Percentiles rank a stretch among this genome's conserved stretches.
These are phyloP conservation scores for Eupeodes latifasciatus DNA, from an alignment of 2,888 invertebrate genomes.

Conservation along the genomic window DNA sequence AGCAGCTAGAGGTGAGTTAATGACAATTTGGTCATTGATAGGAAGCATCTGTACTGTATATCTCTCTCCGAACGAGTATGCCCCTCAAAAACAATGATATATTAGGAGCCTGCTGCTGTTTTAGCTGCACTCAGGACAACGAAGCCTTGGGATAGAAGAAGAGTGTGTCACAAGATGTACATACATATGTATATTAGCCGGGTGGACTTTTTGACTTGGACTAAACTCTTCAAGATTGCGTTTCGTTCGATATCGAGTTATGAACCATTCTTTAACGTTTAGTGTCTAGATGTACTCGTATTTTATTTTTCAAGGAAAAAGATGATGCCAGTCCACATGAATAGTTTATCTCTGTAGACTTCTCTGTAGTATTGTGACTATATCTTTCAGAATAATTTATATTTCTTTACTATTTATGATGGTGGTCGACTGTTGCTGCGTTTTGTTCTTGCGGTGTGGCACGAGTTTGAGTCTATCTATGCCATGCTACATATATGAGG, in stretches of 20 bases:
- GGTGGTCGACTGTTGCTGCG: slow-evolving; percentile 63
- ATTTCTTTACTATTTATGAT: slow-evolving; percentile 63
- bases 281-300: background rate
- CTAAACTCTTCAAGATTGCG: slow-evolving; percentile 6
- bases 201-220: slow-evolving; percentile 42
- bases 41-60: slow-evolving; percentile 60
- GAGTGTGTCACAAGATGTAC: background rate
- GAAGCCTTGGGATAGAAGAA: slow-evolving; percentile 38
- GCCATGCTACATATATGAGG: slow-evolving; percentile 31
- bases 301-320: slow-evolving; percentile 22
- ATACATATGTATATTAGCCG: background rate
- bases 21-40: slow-evolving; percentile 42
- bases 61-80: background rate
- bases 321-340: slow-evolving; percentile 13
- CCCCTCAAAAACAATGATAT: slow-evolving; percentile 24
- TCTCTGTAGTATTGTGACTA: slow-evolving; percentile 35
- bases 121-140: slow-evolving; percentile 1
- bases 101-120: slow-evolving; percentile 47
- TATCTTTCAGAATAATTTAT: slow-evolving; percentile 67
- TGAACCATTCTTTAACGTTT: slow-evolving; percentile 7
- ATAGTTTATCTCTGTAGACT: slow-evolving; percentile 10
- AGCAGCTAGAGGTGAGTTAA: slow-evolving; percentile 28
- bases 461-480: slow-evolving; percentile 43
- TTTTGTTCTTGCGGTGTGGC: slow-evolving; percentile 68
- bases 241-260: background rate